A percentile compares a stretch with the other conserved stretches of the same genome.
Conservation (phyloP, 2,797 vertebrate genomes). For the Acestrorhynchus altus region DNA sequence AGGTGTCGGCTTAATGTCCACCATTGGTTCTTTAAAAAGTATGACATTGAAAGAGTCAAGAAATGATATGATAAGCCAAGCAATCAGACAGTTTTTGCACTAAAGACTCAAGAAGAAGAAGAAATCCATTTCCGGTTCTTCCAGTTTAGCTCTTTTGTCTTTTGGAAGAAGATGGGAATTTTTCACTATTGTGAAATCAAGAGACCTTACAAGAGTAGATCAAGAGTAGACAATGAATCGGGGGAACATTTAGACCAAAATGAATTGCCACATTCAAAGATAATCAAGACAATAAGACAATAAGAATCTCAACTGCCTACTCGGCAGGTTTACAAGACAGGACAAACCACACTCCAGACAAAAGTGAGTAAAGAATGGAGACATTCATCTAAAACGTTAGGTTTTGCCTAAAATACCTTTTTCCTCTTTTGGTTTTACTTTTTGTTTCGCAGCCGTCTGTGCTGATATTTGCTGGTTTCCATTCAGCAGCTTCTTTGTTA, state of each 20-base stretch:
- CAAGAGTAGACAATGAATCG: slow-evolving; percentile 27
- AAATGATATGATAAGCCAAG: background rate
- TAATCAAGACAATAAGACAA: slow-evolving; percentile 8
- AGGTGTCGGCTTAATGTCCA: slow-evolving; percentile 61
- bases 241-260: slow-evolving; percentile 14
- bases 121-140: background rate
- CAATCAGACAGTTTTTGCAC: background rate
- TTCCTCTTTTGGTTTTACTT: slow-evolving; percentile 36
- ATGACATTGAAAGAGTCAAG: slow-evolving; percentile 35
- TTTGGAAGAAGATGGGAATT: background rate
- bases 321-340: slow-evolving; percentile 40
- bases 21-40: slow-evolving; percentile 70
- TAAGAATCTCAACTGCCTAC: slow-evolving; percentile 49
- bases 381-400: background rate
- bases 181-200: background rate
- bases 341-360: slow-evolving; percentile 13
- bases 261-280: slow-evolving; percentile 15
- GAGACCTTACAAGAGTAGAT: slow-evolving; percentile 16
- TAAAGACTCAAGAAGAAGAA: slow-evolving; percentile 14
- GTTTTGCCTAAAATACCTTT: slow-evolving; percentile 49
- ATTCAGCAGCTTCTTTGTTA: background rate
- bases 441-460: background rate
- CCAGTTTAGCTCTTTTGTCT: background rate
- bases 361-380: slow-evolving; percentile 36
- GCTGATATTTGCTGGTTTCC: slow-evolving; percentile 8